phyloP scores from a whole-genome alignment of 2,888 invertebrate species.

The Arrhopalites spinosus region DNA sequence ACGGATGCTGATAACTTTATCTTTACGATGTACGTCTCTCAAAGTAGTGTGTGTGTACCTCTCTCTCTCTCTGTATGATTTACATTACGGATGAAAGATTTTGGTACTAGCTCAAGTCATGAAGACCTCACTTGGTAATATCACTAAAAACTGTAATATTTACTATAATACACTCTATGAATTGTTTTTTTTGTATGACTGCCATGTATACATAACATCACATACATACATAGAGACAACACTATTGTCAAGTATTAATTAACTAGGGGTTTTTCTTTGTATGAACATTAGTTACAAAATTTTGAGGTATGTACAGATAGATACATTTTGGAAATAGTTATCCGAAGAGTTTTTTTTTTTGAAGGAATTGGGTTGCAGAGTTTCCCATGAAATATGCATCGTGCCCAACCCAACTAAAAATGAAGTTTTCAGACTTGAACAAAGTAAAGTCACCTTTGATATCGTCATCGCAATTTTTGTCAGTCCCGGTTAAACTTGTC shows the following conservation, averaged over 20 bases:
- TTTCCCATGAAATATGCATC: neutral
- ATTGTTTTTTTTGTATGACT: neutral
- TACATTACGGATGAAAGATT: constrained; percentile 21
- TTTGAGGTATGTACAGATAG: neutral
- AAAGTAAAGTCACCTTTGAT: neutral
- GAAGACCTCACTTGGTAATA: neutral
- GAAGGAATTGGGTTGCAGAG: neutral
- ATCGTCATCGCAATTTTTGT: neutral
- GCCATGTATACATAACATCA: neutral
- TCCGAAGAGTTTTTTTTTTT: neutral
- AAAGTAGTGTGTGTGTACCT: neutral
- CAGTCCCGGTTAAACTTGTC: neutral
- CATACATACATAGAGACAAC: neutral
- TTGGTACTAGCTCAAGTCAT: neutral
- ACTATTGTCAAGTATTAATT: constrained; percentile 19
- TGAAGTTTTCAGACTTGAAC: neutral
- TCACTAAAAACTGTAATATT: neutral
- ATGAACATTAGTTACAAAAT: neutral
- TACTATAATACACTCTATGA: neutral
- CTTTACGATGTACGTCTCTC: constrained; percentile 26
- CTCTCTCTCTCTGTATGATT: neutral
- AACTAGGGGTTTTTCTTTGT: neutral
- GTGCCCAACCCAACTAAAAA: neutral
- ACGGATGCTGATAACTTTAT: constrained; percentile 36
- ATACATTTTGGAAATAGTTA: too few relatives aligned